Conservation (phyloP, 2,888 invertebrate species). For the Lithosia quadra region DNA sequence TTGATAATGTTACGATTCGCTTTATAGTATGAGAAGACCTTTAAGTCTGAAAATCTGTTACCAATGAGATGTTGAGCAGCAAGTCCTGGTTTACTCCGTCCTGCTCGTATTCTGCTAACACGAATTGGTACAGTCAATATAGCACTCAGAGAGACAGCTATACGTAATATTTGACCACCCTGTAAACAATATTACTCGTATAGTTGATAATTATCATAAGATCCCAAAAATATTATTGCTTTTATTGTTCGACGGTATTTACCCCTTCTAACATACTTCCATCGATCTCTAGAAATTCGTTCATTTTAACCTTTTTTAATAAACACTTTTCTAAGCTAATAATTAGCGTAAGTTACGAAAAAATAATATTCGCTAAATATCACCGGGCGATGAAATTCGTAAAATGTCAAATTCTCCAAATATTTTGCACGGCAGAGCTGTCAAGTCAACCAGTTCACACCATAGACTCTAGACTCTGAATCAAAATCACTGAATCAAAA, state of each 20-base stretch:
- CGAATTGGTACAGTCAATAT: slow-evolving; percentile 90
- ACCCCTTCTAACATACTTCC: slow-evolving; percentile 94
- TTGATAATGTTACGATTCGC: neutral
- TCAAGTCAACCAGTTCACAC: too few species aligned
- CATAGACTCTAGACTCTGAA: too few species aligned
- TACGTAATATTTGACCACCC: slow-evolving; percentile 97
- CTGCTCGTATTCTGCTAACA: slow-evolving; percentile 93
- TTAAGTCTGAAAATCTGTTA: slow-evolving; percentile 57
- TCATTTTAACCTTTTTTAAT: slow-evolving; percentile 47
- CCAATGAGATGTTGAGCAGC: slow-evolving; percentile 94
- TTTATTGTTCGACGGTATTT: slow-evolving; percentile 58
- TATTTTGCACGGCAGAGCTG: too few species aligned
- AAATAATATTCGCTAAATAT: neutral
- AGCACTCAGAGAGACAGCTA: slow-evolving; percentile 93
- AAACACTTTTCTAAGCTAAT: neutral
- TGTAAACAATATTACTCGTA: slow-evolving; percentile 63
- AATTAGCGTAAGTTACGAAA: neutral
- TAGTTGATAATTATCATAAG: neutral
- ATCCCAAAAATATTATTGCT: neutral
- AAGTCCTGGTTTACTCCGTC: slow-evolving; percentile 93
- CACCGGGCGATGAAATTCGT: neutral
- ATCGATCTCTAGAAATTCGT: slow-evolving; percentile 88
- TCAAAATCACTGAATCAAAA: too few species aligned
- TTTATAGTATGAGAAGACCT: too few species aligned
- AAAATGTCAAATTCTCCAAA: too few species aligned